Conservation (phyloP, 2,797 vertebrate genomes). For the Gallirallus australis region DNA sequence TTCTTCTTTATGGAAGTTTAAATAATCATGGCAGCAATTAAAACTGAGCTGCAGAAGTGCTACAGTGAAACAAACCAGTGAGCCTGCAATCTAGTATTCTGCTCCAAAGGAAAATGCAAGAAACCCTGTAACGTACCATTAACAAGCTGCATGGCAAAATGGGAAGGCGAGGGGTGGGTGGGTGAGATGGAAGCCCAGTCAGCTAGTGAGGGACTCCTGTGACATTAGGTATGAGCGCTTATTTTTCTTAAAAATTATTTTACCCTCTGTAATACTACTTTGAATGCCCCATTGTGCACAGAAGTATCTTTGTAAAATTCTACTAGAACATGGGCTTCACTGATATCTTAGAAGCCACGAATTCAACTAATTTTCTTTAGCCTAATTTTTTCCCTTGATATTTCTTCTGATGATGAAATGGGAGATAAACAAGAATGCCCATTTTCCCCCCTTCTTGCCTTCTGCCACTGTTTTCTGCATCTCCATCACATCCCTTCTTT, state of each 20-base stretch:
- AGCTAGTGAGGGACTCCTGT: background rate
- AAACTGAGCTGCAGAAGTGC: slow-evolving; percentile 1
- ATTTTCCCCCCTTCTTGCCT: background rate
- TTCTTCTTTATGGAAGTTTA: slow-evolving; percentile 12
- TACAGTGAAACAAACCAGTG: slow-evolving; percentile 25
- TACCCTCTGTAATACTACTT: background rate
- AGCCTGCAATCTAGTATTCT: background rate
- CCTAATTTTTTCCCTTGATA: background rate
- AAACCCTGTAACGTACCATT: background rate
- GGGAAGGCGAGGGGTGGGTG: too few relatives aligned
- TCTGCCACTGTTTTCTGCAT: accelerated
- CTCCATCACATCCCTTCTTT: background rate
- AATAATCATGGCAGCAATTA: slow-evolving; percentile 38
- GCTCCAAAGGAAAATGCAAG: slow-evolving; percentile 29
- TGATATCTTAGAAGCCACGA: background rate
- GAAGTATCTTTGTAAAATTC: background rate
- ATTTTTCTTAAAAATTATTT: background rate
- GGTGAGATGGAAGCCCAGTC: background rate
- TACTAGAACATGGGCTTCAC: background rate
- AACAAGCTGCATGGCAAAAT: background rate
- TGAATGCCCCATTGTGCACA: background rate
- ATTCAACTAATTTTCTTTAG: background rate
- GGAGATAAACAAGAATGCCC: background rate
- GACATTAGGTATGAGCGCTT: background rate
- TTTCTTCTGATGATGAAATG: background rate